Evolutionary conservation across 1,140 invertebrate species (phyloP).

Genomic region (Papilio xuthus): DNA sequence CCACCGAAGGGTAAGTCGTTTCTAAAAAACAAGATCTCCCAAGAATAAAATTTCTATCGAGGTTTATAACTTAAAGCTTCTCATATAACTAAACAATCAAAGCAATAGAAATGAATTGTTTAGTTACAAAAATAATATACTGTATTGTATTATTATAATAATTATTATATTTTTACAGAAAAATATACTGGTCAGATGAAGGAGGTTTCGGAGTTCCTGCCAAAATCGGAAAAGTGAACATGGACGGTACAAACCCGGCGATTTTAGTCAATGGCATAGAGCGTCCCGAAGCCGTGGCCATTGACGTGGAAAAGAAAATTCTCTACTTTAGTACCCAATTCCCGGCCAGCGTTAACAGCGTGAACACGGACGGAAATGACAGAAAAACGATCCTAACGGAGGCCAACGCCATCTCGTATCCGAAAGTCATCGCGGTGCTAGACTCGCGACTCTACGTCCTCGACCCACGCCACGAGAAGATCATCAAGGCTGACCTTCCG

Average conservation of each 20-base stretch:
- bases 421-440: slow-evolving; percentile 92
- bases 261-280: slow-evolving; percentile 86
- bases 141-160: too few species aligned
- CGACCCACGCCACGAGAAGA: slow-evolving; percentile 94
- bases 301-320: slow-evolving; percentile 92
- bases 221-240: slow-evolving; percentile 96
- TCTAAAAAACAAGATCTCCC: neutral
- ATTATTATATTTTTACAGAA: slow-evolving; percentile 78
- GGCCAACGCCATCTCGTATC: slow-evolving; percentile 87
- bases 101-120: too few species aligned
- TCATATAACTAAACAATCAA: too few species aligned
- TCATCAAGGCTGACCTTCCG: slow-evolving; percentile 93
- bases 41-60: too few species aligned
- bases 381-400: slow-evolving; percentile 86
- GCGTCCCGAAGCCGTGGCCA: slow-evolving; percentile 90
- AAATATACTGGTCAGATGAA: slow-evolving; percentile 97
- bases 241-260: slow-evolving; percentile 93
- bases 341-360: slow-evolving; percentile 87
- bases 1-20: slow-evolving; percentile 89
- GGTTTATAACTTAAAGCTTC: too few species aligned
- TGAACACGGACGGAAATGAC: slow-evolving; percentile 89
- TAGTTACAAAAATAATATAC: too few species aligned
- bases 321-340: slow-evolving; percentile 93
- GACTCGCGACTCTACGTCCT: slow-evolving; percentile 93
- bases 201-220: slow-evolving; percentile 94